Conservation (phyloP, 2,113 vertebrate genomes). For the Dipodomys merriami region DNA sequence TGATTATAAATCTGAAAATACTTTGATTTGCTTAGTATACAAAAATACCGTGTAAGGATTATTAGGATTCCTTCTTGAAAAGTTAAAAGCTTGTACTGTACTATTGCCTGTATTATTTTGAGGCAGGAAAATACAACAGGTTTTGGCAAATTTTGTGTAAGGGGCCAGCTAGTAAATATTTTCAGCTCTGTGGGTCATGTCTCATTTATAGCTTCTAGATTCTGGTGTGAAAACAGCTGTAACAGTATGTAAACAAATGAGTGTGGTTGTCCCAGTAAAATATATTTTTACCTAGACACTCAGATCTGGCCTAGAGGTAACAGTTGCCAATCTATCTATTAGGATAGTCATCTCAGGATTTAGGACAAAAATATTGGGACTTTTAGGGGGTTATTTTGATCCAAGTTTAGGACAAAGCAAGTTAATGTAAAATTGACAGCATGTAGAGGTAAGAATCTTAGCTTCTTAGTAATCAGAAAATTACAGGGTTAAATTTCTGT, state of each 20-base stretch:
- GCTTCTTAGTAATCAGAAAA: slow-evolving; percentile 3
- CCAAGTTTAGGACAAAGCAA: slow-evolving; percentile 43
- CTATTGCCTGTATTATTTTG: slow-evolving; percentile 27
- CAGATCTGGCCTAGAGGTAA: neutral
- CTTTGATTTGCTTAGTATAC: neutral
- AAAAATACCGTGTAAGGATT: slow-evolving; percentile 37
- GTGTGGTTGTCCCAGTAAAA: neutral
- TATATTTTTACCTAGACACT: neutral
- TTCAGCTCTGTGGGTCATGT: neutral
- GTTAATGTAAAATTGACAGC: neutral
- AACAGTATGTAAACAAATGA: neutral
- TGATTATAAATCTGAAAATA: slow-evolving; percentile 48
- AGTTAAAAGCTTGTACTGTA: neutral
- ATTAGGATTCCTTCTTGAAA: slow-evolving; percentile 33
- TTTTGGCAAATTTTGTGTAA: neutral
- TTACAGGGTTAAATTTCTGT: neutral
- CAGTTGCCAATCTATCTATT: neutral
- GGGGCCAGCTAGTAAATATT: neutral
- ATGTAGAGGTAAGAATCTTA: slow-evolving; percentile 10
- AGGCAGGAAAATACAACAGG: neutral
- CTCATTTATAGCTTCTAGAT: neutral
- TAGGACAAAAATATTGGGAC: neutral
- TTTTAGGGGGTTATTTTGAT: neutral
- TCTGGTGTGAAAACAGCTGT: neutral
- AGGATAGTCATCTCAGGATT: neutral